Evolutionary conservation across 2,888 invertebrate species (phyloP), one percentile per base, ranked within the genome.

Genomic region (Drosophila kuntzei): DNA sequence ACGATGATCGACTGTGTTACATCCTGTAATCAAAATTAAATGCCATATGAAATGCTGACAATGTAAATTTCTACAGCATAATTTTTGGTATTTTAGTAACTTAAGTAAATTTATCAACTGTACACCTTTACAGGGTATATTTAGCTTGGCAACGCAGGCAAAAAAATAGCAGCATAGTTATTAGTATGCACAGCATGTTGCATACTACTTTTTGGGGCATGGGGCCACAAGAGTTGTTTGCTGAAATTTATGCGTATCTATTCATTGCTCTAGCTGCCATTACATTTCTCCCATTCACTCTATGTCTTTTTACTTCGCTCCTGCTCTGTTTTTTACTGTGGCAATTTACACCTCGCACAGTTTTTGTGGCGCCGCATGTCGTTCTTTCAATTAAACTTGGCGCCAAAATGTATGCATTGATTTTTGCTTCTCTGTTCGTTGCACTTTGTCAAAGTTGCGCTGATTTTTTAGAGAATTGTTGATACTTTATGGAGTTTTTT

Each of bases 321-420:
- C 32, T 11, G 14, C 37, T 36, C 27, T 3, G n/a, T 37, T 46
- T 27, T 29, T 59, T 51, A n/a, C 37, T 37, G 34, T 59, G 51
- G 18, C 47, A 55, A 55, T 71, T 71, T 59, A 36, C 67, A 76
- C 67, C 71, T 57, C 36, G 37, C 55, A 32, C 54, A 36, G 47
- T 60, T 55, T 54, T 44, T 50, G 12, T 65, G 71, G 67, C 71
- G 41, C 51, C 71, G 55, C 59, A 50, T 75, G 63, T 69, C 60
- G 63, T 51, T 70, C 44, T 83, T 83, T 80, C 86, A 83, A 86
- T 86, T 79, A 80, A 79, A 73, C 70, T 61, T 47, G 85, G 68
- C 71, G 76, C 65, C 80, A 47, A 75, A 78, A 65, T 81, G 79
- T 70, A 68, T 74, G 84, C 79, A 73, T 67, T 54, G 59, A 47